phyloP scores from a whole-genome alignment of 2,888 invertebrate genomes.

The Chesias legatella region DNA sequence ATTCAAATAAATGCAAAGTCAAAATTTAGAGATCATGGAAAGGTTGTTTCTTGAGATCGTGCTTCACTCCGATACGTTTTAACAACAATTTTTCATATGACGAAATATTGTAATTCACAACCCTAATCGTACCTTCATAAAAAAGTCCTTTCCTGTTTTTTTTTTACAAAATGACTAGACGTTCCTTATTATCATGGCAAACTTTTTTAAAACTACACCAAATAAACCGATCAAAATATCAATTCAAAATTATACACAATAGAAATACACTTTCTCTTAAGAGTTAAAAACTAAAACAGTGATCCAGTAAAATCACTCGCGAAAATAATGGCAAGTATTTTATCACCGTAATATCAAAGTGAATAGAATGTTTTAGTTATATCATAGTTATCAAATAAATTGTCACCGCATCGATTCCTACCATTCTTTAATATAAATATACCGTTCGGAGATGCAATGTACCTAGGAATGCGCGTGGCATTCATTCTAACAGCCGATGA shows the following conservation, averaged over 20 bases:
- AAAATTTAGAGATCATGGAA: conserved; percentile 71
- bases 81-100: conserved; percentile 49
- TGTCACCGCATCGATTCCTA: conserved; percentile 19
- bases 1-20: conserved; percentile 65
- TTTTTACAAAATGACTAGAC: conserved; percentile 69
- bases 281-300: conserved; percentile 33
- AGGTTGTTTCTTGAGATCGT: conserved; percentile 68
- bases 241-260: conserved; percentile 37
- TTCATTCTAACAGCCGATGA: conserved; percentile 4
- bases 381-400: conserved; percentile 19
- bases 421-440: conserved; percentile 10
- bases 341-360: conserved; percentile 24
- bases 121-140: conserved; percentile 65
- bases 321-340: conserved; percentile 48
- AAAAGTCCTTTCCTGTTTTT: conserved; percentile 56
- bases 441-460: conserved; percentile 3
- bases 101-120: conserved; percentile 75
- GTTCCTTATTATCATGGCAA: conserved; percentile 63
- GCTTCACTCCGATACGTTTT: conserved; percentile 50
- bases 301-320: conserved; percentile 38
- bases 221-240: conserved; percentile 17
- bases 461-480: neutral
- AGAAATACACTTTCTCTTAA: conserved; percentile 38
- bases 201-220: conserved; percentile 19
- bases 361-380: conserved; percentile 9